Base-by-base conservation (phyloP, 2,113 vertebrate genomes). In the Myrmecophaga tridactyla region DNA sequence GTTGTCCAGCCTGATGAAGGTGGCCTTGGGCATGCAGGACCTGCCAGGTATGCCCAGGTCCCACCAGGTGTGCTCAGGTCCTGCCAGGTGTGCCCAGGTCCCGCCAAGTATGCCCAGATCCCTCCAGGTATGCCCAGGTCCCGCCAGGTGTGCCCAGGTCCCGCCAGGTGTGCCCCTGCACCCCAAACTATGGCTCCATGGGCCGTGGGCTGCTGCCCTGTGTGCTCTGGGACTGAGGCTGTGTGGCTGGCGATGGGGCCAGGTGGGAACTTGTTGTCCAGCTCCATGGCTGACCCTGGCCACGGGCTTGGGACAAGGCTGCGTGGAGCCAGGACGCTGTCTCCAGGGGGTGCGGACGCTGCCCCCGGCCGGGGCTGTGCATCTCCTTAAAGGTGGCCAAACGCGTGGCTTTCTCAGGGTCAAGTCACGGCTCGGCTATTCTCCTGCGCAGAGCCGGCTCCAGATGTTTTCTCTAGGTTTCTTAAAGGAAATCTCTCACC, bases 401-500 rank as follows among this genome's bases (percentile, higher is more conserved):
- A 36, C 14, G 1, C 7, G 13, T 3, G 13, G 53, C 41, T 60
- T 34, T 46, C 39, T 94, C 15, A 14, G 67, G 67, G 81, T 56
- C 6, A 58, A 85, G 63, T 7, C 36, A 23, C 18, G 80, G 48
- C 76, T 81, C 36, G 27, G 56, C 46, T 73, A 13, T 48, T 56
- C 13, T 72, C 82, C 90, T 7, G 29, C 17, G 0, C 21, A 25
- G 75, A 85, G 41, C 6, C 65, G 0, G 7, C 53, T 80, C 48
- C 29, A 20, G 25, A 13, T 34, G 58, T 87, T 82, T 90, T 95
- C 86, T 95, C 2, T 27, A 80, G 69, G 67, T 96, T 96, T 94
- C 96, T 96, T 77, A 82, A 92, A 96, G 93, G 80, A 94, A 96
- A 95, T 41, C 92, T 97, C 87, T 96, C 53, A 72, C 87, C 67